Evolutionary conservation across 2,113 vertebrate species (phyloP), one percentile per base, ranked within the genome.

Genomic region (Odocoileus virginianus): DNA sequence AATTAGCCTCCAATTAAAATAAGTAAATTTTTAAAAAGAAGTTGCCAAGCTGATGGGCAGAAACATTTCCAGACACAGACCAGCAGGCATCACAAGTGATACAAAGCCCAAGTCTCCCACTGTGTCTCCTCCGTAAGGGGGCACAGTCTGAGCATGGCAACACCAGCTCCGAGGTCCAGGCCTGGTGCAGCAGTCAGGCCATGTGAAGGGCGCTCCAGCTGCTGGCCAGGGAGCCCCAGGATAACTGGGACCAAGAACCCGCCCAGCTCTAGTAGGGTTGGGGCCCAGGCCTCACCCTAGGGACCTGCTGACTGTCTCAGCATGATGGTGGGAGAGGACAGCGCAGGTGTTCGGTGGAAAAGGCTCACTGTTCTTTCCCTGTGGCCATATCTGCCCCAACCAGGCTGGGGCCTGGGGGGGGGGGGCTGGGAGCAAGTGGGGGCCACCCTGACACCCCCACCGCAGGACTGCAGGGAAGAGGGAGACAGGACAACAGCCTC

Each of bases 271-370:
- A 5, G 6, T 13, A 5, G 36, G 54, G 40, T 30, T 2, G 19
- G 28, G 19, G 43, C 13, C 67, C 3, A 9, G 28, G 4, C 28
- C 54, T 47, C 47, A 47, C n/a, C 19, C 36, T 40, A 23, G 30
- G 36, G 50, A 67, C 52, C 11, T 60, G 58, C 2, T 47, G 9
- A 60, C 64, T 23, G 5, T 45, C 57, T 28, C 43, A 83, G 25
- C 15, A 0, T 27, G 8, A 0, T 13, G n/a, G 28, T 45, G 13
- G 58, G 23, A 58, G 58, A 79, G 19, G 50, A 25, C 36, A 28
- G 4, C 0, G 14, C 16, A 16, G 57, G 58, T 28, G 12, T 23
- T 50, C 6, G 0, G 1, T 3, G 43, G 36, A 76, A 36, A 47
- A 36, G 67, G 76, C 17, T 71, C 71, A 76, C 9, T 40, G 64